Conservation (phyloP, 2,113 vertebrate species). For the Sakesphorus luctuosus region DNA sequence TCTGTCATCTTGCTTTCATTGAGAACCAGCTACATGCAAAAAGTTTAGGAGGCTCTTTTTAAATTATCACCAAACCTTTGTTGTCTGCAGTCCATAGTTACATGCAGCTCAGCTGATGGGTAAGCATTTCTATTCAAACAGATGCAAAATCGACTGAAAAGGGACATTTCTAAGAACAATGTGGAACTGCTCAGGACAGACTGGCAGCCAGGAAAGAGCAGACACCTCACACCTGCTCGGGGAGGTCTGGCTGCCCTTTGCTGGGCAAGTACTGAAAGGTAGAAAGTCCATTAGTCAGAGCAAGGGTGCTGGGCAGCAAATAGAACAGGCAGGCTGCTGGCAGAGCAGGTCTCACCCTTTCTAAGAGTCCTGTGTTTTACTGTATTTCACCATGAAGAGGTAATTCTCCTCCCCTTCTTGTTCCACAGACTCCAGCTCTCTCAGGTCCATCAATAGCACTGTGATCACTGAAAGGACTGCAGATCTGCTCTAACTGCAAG, state of each 20-base stretch:
- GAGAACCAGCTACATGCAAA: neutral
- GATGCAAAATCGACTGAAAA: rapidly evolving
- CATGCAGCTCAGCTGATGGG: neutral
- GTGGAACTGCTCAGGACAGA: neutral
- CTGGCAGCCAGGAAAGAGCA: neutral
- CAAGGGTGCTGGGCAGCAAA: neutral
- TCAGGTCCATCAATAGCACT: neutral
- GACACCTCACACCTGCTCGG: neutral
- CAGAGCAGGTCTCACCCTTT: neutral
- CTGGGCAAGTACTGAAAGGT: neutral
- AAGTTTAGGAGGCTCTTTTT: neutral
- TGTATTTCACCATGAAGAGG: neutral
- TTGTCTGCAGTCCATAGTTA: neutral
- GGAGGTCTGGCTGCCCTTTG: neutral
- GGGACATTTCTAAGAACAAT: neutral
- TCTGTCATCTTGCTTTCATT: neutral
- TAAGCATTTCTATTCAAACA: neutral
- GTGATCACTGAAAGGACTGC: neutral
- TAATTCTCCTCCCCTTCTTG: neutral
- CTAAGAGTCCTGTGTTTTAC: neutral
- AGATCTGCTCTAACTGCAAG: neutral
- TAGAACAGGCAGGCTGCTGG: neutral
- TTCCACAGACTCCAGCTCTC: neutral
- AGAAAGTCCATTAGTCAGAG: neutral
- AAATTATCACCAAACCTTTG: neutral